A percentile compares a stretch with the other conserved stretches of the same genome.
These are phyloP conservation scores for Gryllus bimaculatus DNA, from an alignment of 1,140 invertebrate species.

Conservation along the genomic window DNA sequence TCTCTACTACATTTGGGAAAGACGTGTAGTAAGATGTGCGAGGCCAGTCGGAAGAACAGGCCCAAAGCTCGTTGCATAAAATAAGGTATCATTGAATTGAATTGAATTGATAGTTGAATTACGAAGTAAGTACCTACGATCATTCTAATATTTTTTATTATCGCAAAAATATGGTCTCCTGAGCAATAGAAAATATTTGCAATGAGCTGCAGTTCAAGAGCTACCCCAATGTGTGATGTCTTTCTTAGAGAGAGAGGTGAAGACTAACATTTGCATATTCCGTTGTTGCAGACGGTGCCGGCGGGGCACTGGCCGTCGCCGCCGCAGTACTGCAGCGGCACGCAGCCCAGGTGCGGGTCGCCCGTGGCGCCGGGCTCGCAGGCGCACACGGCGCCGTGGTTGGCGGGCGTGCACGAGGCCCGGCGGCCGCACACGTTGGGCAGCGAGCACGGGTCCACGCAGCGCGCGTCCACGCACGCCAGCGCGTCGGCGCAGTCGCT, in stretches of 20 bases:
- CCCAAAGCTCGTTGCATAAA: no score
- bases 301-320: slow-evolving; percentile 65
- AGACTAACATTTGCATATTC: slow-evolving; percentile 61
- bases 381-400: slow-evolving; percentile 67
- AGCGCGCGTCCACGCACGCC: slow-evolving; percentile 69
- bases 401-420: slow-evolving; percentile 57
- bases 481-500: slow-evolving; percentile 59
- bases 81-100: no score
- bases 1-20: no score
- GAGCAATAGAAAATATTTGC: no score
- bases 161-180: no score
- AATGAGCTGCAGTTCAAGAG: no score
- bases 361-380: slow-evolving; percentile 75
- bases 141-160: no score
- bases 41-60: no score
- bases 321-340: slow-evolving; percentile 67
- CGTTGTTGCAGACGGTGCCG: slow-evolving; percentile 68
- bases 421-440: slow-evolving; percentile 72
- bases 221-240: no score
- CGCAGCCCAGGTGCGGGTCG: slow-evolving; percentile 73
- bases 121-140: no score
- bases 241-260: neutral
- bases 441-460: slow-evolving; percentile 67
- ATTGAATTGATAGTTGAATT: no score
- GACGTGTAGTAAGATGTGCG: no score